Evolutionary conservation across 2,113 vertebrate genomes (phyloP).

Genomic region (Elgaria multicarinata): DNA sequence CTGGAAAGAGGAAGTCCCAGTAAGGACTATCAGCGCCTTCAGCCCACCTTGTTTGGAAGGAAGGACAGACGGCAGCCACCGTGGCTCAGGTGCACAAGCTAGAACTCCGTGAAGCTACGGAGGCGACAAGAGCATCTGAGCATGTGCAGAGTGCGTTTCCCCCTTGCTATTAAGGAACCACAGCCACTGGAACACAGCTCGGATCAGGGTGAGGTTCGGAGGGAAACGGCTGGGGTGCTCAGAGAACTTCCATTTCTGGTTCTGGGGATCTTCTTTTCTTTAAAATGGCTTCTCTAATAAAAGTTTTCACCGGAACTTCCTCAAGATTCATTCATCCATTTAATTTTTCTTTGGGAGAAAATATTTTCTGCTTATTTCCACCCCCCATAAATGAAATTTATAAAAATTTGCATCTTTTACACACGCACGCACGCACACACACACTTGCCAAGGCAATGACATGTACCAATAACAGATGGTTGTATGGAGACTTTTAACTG

Average conservation of each 20-base stretch:
- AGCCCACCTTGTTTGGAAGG: neutral
- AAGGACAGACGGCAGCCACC: neutral
- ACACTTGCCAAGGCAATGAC: no score
- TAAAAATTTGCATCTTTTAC: neutral
- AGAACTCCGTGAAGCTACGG: neutral
- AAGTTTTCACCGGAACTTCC: neutral
- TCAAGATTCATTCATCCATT: neutral
- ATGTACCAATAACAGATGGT: neutral
- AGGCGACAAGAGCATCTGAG: no score
- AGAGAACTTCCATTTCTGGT: neutral
- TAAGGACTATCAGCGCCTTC: no score
- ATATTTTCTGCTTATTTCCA: neutral
- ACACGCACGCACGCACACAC: neutral
- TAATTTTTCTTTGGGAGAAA: neutral
- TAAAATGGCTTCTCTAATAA: neutral
- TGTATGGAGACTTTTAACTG: no score
- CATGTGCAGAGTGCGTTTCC: no score
- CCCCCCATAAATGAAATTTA: neutral
- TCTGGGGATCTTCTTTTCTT: neutral
- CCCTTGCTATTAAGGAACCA: neutral
- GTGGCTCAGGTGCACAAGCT: neutral
- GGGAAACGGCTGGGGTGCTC: no score
- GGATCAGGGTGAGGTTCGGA: no score
- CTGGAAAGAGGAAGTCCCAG: constrained; percentile 2
- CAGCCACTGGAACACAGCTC: neutral